A percentile compares a stretch with the other conserved stretches of the same genome.
These are phyloP conservation scores for Diabrotica balteata DNA, from an alignment of 2,888 invertebrate genomes.

Conservation along the genomic window DNA sequence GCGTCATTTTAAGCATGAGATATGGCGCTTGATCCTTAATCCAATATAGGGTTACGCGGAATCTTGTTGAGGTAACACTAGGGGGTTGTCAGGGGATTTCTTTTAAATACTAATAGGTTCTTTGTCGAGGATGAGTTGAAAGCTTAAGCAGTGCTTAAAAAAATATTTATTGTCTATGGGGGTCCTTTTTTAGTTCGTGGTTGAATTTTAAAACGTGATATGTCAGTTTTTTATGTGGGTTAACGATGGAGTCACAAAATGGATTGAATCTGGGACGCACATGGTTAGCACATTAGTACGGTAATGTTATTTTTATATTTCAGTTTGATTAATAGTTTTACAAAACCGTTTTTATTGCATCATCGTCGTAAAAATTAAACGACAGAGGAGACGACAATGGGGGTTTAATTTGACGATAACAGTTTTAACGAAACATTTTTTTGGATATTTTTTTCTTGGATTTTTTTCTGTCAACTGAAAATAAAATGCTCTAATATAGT, in stretches of 20 bases:
- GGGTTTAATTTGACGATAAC: too few relatives aligned
- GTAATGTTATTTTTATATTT: background rate
- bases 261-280: slow-evolving; percentile 17
- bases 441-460: too few relatives aligned
- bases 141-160: slow-evolving; percentile 16
- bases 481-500: too few relatives aligned
- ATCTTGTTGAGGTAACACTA: slow-evolving; percentile 11
- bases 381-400: too few relatives aligned
- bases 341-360: too few relatives aligned
- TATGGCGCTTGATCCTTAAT: slow-evolving; percentile 23
- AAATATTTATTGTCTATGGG: slow-evolving; percentile 18
- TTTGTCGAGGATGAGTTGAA: slow-evolving; percentile 20
- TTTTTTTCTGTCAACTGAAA: too few relatives aligned
- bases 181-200: slow-evolving; percentile 12
- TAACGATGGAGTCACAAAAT: slow-evolving; percentile 3
- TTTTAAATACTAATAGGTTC: slow-evolving; percentile 21
- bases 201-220: slow-evolving; percentile 17
- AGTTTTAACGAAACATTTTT: too few relatives aligned
- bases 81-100: slow-evolving; percentile 15
- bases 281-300: slow-evolving; percentile 14
- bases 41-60: slow-evolving; percentile 16
- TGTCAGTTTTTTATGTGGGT: slow-evolving; percentile 20
- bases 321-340: too few relatives aligned
- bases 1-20: slow-evolving; percentile 25
- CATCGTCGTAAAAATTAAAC: too few relatives aligned